Evolutionary conservation across 2,888 invertebrate genomes (phyloP), one percentile per base, ranked within the genome.

Genomic region (Cyaniris semiargus): DNA sequence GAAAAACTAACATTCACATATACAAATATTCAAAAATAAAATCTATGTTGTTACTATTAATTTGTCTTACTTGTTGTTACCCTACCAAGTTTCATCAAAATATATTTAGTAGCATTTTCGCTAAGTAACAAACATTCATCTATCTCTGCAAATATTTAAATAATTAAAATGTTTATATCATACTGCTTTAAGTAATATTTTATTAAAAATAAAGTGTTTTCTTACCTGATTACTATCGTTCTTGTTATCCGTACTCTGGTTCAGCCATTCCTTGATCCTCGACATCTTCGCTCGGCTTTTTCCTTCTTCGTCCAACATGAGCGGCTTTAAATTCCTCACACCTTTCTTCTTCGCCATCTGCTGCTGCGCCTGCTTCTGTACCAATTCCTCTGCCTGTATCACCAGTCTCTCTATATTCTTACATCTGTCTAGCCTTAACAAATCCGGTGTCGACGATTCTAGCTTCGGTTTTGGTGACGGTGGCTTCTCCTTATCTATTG

Each of bases 361-460:
- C 76, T 86, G 82, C 48, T 88, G 89, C 77, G 87, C 94, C 79
- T 95, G 95, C 81, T 95, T 95, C 79, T 95, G 95, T 76, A 97
- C 97, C 87, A 97, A 93, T 88, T 96, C 96, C 86, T 97, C 97
- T 21, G 97, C 97, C 85, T 97, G 96, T 83, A 96, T 96, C 79
- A 97, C 97, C 79, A 98, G 93, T 88, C 96, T 95, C 85, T 96
- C 96, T 82, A 97, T 96, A 86, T 96, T 95, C 85, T 95, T 96
- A 81, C 95, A 94, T 84, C 94, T 91, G 78, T 94, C 87, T 81
- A 92, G 87, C 82, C 89, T 92, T 53, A 95, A 87, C 23, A 95
- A 88, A 80, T 94, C 94, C 2, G 92, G 91, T 4, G 93, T 94
- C 0, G 89, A 87, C 1, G 90, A 88, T 81, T 89, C 91, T n/a